Percentiles rank a stretch among this genome's conserved stretches.
These are phyloP conservation scores for Prunella fulvescens DNA, from an alignment of 2,113 vertebrate genomes.

Conservation along the genomic window DNA sequence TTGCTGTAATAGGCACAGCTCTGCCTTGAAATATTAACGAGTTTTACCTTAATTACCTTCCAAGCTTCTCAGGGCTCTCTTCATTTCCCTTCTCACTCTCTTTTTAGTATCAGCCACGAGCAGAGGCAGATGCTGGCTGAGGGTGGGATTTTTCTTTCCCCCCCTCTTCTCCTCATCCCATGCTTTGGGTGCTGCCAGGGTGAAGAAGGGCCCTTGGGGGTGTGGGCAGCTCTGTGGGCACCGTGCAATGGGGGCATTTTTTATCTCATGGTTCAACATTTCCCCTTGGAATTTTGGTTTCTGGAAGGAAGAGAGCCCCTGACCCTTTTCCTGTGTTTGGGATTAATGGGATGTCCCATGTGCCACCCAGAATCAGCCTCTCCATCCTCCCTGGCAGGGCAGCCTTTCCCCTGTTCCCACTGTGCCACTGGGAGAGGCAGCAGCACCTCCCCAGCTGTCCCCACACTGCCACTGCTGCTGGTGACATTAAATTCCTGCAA, in stretches of 20 bases:
- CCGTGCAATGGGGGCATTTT: fast-evolving
- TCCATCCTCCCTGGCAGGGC: background rate
- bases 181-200: background rate
- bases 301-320: fast-evolving
- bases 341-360: fast-evolving
- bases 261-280: background rate
- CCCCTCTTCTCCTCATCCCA: background rate
- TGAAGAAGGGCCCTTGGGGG: background rate
- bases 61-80: background rate
- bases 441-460: background rate
- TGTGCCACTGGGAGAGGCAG: background rate
- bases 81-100: background rate
- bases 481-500: background rate
- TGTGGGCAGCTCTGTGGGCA: background rate
- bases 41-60: conserved; percentile 57
- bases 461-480: background rate
- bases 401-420: fast-evolving
- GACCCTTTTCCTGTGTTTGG: fast-evolving
- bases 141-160: background rate
- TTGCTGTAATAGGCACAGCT: conserved; percentile 29
- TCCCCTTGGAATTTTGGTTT: background rate
- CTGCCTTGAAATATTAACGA: conserved; percentile 56
- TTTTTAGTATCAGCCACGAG: background rate
- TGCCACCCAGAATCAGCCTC: background rate
- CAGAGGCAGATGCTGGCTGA: background rate